Evolutionary conservation across 1,140 invertebrate genomes (phyloP), one percentile per base, ranked within the genome.

Genomic region (Megathymus violae): DNA sequence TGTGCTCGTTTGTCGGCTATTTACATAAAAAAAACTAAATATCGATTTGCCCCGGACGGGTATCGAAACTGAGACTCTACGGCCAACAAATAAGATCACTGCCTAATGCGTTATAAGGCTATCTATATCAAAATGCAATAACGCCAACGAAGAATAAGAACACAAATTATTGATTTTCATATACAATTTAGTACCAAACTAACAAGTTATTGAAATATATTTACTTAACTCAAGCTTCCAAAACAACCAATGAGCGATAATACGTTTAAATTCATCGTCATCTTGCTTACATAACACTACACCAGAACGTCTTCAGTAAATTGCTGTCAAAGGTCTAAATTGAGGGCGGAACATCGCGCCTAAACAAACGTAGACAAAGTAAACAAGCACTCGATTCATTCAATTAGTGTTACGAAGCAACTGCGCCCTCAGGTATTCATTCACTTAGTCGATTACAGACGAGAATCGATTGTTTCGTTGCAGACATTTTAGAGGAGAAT

Each of bases 321-420:
- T 25, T 16, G 13, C 1, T 2, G 27, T 50, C 13, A 54, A 54
- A 43, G 19, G 38, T 41, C 51, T 54, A 54, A 54, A 54, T 54
- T 41, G 38, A 43, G 19, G 38, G 11, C 38, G 38, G 51, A 54
- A 43, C 51, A 13, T 48, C 38, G 54, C 59, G 44, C 59, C 58
- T 50, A 50, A 67, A 60, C 65, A 59, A 67, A 67, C 65, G 60
- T 50, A 17, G 51, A 36, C 41, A 54, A 19, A 62, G 59, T 67
- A 62, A 74, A 70, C 62, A 67, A 54, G 54, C 38, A 60, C 50
- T 48, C 48, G 59, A 52, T 64, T 70, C 64, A 74, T 68, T 74
- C 68, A 70, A 74, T 74, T 74, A 74, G 54, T 46, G 68, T 74
- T 65, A 34, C 59, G 46, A 56, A 41, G 64, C 62, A 70, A 70